Base-by-base conservation (phyloP, 2,797 vertebrate genomes). In the Myotis findleyi region DNA sequence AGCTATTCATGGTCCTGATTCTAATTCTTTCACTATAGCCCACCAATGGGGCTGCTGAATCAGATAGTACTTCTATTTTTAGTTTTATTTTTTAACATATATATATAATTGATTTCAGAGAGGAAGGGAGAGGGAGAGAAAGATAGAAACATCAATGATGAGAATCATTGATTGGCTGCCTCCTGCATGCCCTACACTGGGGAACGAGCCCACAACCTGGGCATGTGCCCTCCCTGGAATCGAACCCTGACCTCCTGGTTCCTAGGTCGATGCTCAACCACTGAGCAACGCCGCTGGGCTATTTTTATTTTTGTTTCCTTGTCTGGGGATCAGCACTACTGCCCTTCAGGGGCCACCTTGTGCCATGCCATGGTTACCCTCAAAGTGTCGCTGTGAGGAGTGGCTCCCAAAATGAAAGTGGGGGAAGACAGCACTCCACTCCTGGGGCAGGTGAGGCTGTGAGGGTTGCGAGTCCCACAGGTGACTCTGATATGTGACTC, bases 301-400 rank as follows among this genome's bases (percentile, higher is more conserved):
- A 6, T 62, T 62, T 62, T 62, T 62, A 27, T 62, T 38, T 41
- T 33, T 16, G 16, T 59, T 30, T 23, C 47, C 36, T 86, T 76
- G 83, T 69, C 51, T 69, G 5, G 49, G n/a, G 87, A 64, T 66
- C 83, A 20, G 18, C 55, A 18, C 23, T 16, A 62, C 90, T 94
- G 93, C 95, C 89, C 82, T 77, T 66, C 66, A 76, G 89, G 38
- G 87, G 68, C 62, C 87, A 12, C 69, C 12, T 68, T 36, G 9
- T 14, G 16, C 30, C 41, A 57, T 13, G 11, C 64, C 79, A 41
- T 57, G 13, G 21, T 41, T 21, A 16, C 38, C 75, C 69, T 75
- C 72, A 44, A 38, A 49, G 87, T 1, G 10, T 86, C n/a, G 12
- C 72, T 59, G 21, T 66, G 11, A 49, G 53, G 73, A 33, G 18